These are phyloP conservation scores for Aphis gossypii DNA, from an alignment of 1,140 invertebrate species.

Conservation along the genomic window DNA sequence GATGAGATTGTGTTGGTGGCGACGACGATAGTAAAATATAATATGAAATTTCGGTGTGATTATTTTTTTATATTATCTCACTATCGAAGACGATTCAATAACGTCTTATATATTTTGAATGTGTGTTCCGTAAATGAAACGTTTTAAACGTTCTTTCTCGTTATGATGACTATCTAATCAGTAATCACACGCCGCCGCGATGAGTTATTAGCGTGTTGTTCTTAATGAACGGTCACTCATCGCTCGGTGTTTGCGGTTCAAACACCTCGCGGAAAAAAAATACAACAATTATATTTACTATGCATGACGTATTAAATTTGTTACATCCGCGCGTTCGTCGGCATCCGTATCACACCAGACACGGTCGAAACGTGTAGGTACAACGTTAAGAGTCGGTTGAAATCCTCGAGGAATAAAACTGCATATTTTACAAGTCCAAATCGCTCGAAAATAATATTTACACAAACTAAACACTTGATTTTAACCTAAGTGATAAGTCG, in stretches of 20 bases:
- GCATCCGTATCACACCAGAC: background rate
- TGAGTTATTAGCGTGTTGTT: background rate
- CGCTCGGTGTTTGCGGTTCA: conserved; percentile 6
- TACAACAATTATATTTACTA: conserved; percentile 12
- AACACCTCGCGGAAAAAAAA: conserved; percentile 8
- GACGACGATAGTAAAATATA: background rate
- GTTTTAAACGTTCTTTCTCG: conserved; percentile 3
- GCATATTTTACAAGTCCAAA: background rate
- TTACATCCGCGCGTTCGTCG: background rate
- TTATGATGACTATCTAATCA: background rate
- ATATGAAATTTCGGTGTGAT: background rate
- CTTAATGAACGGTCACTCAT: conserved; percentile 19
- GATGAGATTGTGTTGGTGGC: background rate
- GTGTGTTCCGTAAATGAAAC: background rate
- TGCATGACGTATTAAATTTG: background rate
- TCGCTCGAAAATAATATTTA: background rate
- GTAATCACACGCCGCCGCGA: background rate
- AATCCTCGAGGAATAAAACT: background rate
- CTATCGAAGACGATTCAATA: background rate
- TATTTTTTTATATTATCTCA: background rate
- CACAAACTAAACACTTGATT: background rate
- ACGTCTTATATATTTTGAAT: background rate
- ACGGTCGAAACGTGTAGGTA: background rate
- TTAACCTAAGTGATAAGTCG: background rate
- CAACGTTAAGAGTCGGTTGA: background rate